phyloP scores from a whole-genome alignment of 2,797 vertebrate species.

The Arnoldichthys spilopterus region DNA sequence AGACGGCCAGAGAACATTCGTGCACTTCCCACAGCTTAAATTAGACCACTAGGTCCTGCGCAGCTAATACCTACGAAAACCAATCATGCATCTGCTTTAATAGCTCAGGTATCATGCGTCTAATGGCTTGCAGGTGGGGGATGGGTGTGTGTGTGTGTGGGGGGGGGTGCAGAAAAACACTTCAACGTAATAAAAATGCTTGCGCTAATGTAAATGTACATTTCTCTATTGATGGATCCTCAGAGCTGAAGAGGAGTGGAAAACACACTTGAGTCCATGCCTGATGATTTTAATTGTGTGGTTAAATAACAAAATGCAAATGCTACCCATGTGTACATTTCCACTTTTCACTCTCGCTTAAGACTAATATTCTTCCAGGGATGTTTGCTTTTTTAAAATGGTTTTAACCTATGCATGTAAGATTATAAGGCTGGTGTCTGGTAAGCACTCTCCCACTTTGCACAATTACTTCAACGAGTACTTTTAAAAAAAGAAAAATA shows the following conservation, averaged over 20 bases:
- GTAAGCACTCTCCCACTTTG: not conserved
- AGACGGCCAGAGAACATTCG: conserved; percentile 13
- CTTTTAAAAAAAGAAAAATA: not conserved
- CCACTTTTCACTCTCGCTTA: conserved; percentile 57
- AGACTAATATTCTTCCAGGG: conserved; percentile 3
- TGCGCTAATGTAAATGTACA: conserved; percentile 64
- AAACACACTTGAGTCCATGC: conserved; percentile 78
- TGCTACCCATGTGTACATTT: conserved; percentile 69
- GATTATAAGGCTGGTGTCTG: not conserved
- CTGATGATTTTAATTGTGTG: conserved; percentile 76
- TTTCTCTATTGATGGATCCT: conserved; percentile 67
- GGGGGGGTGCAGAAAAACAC: conserved; percentile 75
- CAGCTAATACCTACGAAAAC: conserved; percentile 31
- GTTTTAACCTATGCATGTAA: not conserved
- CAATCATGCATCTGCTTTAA: not conserved
- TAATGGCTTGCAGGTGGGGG: conserved; percentile 55
- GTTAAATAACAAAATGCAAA: conserved; percentile 79
- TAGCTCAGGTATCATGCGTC: conserved; percentile 27
- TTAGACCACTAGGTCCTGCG: conserved; percentile 30
- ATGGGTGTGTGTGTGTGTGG: too few species aligned
- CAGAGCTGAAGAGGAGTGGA: conserved; percentile 75
- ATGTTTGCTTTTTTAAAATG: not conserved
- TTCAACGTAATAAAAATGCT: conserved; percentile 72
- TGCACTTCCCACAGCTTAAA: conserved; percentile 17
- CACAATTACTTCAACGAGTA: not conserved